Base-by-base conservation (phyloP, 23 tunicate genomes). In the Phallusia fumigata region DNA sequence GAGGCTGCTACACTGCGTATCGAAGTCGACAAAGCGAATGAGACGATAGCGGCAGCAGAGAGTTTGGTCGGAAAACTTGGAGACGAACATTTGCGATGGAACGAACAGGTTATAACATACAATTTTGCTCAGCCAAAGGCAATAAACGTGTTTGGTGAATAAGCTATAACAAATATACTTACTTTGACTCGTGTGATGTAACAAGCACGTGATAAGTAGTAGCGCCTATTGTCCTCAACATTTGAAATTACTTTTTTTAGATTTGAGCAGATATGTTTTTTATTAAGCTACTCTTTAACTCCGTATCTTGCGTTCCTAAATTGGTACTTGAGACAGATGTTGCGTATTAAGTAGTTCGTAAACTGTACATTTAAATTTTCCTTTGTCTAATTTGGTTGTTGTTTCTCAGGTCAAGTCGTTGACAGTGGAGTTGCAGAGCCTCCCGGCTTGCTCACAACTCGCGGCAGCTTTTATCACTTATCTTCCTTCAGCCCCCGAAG, bases 391-490 rank as follows among this genome's bases (percentile, higher is more conserved):
- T 40, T 40, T 58, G 3, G 11, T 58, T 58, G 69, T 21, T 24
- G 93, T 84, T 21, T 31, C 76, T 51, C 74, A 89, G 94, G 94
- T 94, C 18, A 83, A 89, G 50, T n/a, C 81, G 30, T 81, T 91
- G 32, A 31, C 85, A 22, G 82, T 15, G 19, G 93, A 91, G 74
- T 79, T 91, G 47, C 65, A 79, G 18, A 84, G 88, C 22, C 65
- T 90, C 52, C 93, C 96, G 19, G 92, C 88, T 12, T 75, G 83
- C n/a, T 84, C 84, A 6, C 99, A 90, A 80, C 85, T 96, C 19
- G 99, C 96, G 3, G 82, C 99, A 5, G 99, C 99, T 8, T 88
- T 84, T 74, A 96, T 96, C 79, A 91, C 86, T 36, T 90, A 90
- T 65, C 83, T 90, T 30, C 81, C 96, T 21, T 88, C 96, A 6